Base-by-base conservation (phyloP, 2,888 invertebrate genomes). In the Hydrotaea diabolus region DNA sequence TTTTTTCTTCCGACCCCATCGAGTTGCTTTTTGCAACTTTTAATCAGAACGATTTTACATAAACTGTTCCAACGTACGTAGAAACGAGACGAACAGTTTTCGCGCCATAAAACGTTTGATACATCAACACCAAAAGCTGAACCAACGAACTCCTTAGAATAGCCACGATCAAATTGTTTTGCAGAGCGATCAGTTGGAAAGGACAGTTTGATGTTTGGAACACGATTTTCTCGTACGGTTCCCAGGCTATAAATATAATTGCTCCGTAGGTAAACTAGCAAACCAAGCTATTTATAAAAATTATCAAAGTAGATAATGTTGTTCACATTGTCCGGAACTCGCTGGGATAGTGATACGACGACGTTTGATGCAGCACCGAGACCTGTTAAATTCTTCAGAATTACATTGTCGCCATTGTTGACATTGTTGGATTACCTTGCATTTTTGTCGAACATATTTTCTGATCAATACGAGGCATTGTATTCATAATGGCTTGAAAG, bases 11-110 rank as follows among this genome's bases (percentile, higher is more conserved):
- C 62, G 57, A 36, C 75, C 71, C 59, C 72, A 75, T 8, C 75
- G 77, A 59, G 21, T 39, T 69, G 49, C 66, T 46, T 77, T 81
- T 13, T 59, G 17, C 31, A 36, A 36, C 55, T 64, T 55, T 9
- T 17, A 36, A 53, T 73, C 17, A 3, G 98, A 96, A 75, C 97
- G 96, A 0, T 97, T 98, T 91, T 99, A 99, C 88, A 96, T 59
- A 15, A 23, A 23, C 23, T 97, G 95, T 64, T 0, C 92, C 93
- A 86, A 98, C 97, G 53, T 94, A 94, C 0, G 97, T 97, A 82
- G 99, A 93, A 1, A 96, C 96, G 93, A 97, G 62, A 43, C 69
- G 55, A 9, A 80, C 74, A 66, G 21, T 36, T 26, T 74, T 74
- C 74, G 64, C 66, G 49, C 80, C 80, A 80, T 39, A 80, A 66